Evolutionary conservation across 2,797 vertebrate genomes (phyloP).

Genomic region (Artibeus jamaicensis): DNA sequence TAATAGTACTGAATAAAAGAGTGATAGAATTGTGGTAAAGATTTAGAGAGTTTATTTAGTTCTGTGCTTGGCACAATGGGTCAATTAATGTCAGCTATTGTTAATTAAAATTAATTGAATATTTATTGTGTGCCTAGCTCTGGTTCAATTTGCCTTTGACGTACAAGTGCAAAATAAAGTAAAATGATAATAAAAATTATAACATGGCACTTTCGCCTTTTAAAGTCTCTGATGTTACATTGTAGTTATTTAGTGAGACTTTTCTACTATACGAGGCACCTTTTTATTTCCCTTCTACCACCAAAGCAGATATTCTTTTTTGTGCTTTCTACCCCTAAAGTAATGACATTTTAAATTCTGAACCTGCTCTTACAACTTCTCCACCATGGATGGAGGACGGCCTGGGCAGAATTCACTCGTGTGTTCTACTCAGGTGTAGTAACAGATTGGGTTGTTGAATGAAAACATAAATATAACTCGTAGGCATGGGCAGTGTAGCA

Average conservation of each 20-base stretch:
- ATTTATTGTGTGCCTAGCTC: background rate
- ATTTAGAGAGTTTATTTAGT: background rate
- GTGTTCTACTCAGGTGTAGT: background rate
- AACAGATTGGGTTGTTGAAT: background rate
- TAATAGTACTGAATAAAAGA: background rate
- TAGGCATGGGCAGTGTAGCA: background rate
- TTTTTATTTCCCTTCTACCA: background rate
- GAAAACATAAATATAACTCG: background rate
- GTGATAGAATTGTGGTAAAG: background rate
- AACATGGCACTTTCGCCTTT: background rate
- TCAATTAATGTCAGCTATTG: background rate
- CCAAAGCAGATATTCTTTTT: background rate
- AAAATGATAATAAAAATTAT: background rate
- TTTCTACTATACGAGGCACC: background rate
- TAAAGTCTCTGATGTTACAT: background rate
- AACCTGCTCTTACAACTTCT: background rate
- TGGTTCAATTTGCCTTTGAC: background rate
- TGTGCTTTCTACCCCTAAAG: background rate
- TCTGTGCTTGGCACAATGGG: background rate
- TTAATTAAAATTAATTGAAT: slow-evolving; percentile 3
- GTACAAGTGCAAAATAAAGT: background rate
- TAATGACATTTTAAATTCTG: background rate
- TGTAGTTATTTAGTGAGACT: background rate
- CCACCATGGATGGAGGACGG: background rate
- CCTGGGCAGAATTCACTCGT: background rate